A percentile compares a stretch with the other conserved stretches of the same genome.
phyloP scores from a whole-genome alignment of 2,113 vertebrate species.

The Plecotus auritus region DNA sequence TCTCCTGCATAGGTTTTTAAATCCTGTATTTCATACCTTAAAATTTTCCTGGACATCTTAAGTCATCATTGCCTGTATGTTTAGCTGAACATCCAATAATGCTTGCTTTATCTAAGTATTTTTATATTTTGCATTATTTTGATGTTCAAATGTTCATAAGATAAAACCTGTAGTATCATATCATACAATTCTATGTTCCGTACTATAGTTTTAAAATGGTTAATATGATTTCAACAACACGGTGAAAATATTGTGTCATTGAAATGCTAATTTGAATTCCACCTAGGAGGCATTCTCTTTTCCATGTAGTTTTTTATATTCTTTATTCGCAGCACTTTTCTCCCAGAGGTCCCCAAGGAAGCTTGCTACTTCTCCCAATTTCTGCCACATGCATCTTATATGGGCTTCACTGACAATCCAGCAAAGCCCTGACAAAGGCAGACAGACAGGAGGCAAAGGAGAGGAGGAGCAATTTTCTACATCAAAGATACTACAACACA shows the following conservation, averaged over 20 bases:
- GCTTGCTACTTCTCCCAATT: neutral
- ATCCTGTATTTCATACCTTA: neutral
- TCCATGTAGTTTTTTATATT: neutral
- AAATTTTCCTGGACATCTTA: neutral
- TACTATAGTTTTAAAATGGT: neutral
- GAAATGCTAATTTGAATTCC: neutral
- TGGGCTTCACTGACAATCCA: neutral
- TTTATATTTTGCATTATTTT: neutral
- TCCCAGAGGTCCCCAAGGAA: neutral
- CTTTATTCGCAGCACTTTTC: neutral
- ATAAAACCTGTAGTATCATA: neutral
- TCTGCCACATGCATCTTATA: neutral
- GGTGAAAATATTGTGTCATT: neutral
- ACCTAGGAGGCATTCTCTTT: neutral
- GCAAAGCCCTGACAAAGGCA: neutral
- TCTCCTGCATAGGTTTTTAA: neutral
- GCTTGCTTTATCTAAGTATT: neutral
- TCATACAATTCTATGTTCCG: neutral
- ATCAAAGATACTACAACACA: slow-evolving; percentile 19
- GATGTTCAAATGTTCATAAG: neutral
- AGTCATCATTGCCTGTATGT: neutral
- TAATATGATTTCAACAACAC: neutral
- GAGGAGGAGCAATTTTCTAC: neutral
- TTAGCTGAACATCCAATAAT: neutral
- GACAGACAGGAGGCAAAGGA: neutral